Percentiles rank a stretch among this genome's conserved stretches.
Evolutionary conservation across 37 sponge, comb jelly and placozoan species (phyloP).

Genomic region (Bolinopsis microptera): DNA sequence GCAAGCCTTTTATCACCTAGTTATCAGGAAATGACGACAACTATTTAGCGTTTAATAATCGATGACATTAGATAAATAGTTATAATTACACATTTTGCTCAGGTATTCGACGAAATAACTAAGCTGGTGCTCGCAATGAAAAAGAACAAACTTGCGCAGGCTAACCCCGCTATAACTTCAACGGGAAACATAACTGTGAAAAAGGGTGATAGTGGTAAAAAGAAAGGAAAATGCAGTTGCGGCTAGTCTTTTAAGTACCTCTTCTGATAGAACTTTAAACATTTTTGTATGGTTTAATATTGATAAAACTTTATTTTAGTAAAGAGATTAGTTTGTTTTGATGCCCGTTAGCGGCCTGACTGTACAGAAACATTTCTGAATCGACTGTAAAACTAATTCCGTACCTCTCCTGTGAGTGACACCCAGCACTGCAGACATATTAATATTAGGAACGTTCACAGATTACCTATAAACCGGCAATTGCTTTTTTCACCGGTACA

Average conservation of each 20-base stretch:
- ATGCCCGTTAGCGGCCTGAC: not conserved
- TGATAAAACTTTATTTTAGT: conserved; percentile 17
- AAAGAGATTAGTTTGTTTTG: not conserved
- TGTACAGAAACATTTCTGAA: not conserved
- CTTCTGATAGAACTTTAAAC: not conserved
- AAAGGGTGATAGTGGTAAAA: conserved; percentile 32
- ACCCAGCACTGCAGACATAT: too few species aligned
- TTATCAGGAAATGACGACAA: too few species aligned
- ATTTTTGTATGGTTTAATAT: conserved; percentile 17
- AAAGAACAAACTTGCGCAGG: conserved; percentile 74
- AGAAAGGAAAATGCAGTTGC: conserved; percentile 51
- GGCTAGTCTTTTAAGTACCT: not conserved
- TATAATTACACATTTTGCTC: not conserved
- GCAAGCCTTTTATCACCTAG: too few species aligned
- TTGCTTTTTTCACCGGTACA: too few species aligned
- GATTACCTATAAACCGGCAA: too few species aligned
- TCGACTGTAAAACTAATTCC: not conserved
- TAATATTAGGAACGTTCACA: too few species aligned
- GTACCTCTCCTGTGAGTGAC: too few species aligned
- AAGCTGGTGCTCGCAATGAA: conserved; percentile 84
- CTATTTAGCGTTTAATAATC: too few species aligned
- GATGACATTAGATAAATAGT: too few species aligned
- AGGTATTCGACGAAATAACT: conserved; percentile 96
- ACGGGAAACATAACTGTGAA: conserved; percentile 56
- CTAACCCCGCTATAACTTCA: conserved; percentile 14